Conservation (phyloP, 2,797 vertebrate species). For the Peromyscus nudipes region DNA sequence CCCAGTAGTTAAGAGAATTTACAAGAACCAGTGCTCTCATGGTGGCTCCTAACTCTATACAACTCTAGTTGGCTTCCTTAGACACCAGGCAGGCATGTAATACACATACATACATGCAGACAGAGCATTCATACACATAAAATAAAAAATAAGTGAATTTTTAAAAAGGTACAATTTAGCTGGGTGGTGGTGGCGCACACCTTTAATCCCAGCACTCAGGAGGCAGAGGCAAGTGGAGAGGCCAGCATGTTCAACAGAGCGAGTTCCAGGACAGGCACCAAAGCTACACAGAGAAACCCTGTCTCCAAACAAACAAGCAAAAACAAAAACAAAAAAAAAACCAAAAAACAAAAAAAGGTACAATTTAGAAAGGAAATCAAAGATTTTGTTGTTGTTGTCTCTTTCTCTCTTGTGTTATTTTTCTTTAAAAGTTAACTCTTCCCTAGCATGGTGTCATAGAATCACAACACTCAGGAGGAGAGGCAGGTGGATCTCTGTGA, state of each 20-base stretch:
- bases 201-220: too few species aligned
- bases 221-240: too few species aligned
- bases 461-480: neutral
- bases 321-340: too few species aligned
- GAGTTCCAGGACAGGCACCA: too few species aligned
- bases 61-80: neutral
- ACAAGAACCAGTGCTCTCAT: neutral
- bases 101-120: neutral
- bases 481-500: neutral
- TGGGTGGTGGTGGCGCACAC: too few species aligned
- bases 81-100: neutral
- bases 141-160: neutral
- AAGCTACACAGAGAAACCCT: too few species aligned
- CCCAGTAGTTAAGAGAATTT: neutral
- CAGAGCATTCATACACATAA: neutral
- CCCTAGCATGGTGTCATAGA: neutral
- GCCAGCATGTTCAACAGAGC: too few species aligned
- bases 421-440: slow-evolving; percentile 65
- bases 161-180: neutral
- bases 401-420: neutral
- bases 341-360: neutral
- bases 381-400: neutral
- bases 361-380: slow-evolving; percentile 3
- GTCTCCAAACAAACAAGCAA: too few species aligned
- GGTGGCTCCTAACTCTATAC: neutral